Conservation (phyloP, 2,113 vertebrate genomes). For the Phalacrocorax aristotelis region DNA sequence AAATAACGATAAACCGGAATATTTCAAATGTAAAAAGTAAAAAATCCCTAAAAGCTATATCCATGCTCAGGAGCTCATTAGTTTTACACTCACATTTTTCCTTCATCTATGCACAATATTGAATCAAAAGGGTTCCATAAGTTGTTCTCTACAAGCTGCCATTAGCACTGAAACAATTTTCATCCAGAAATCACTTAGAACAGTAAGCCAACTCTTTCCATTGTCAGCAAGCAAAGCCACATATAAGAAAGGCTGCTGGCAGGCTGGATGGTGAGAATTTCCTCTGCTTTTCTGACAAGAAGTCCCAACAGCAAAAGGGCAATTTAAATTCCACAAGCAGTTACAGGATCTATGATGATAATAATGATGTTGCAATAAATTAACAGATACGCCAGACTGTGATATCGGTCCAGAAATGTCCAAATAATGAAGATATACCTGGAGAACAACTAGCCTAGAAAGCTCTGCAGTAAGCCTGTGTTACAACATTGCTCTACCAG, state of each 20-base stretch:
- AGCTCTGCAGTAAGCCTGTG: not conserved
- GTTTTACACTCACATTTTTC: not conserved
- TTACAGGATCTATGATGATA: not conserved
- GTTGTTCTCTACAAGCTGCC: not conserved
- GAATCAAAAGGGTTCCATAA: not conserved
- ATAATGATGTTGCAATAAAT: not conserved
- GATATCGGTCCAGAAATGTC: not conserved
- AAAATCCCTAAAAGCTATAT: not conserved
- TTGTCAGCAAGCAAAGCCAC: not conserved
- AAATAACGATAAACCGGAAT: not conserved
- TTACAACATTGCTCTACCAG: not conserved
- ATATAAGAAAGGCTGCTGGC: not conserved
- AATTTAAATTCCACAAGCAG: not conserved
- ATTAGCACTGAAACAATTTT: not conserved
- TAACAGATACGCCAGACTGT: not conserved
- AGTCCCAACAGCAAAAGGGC: not conserved
- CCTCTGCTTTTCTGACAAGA: not conserved
- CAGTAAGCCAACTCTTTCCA: not conserved
- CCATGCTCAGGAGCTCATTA: not conserved
- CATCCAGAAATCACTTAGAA: not conserved
- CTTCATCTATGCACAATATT: not conserved
- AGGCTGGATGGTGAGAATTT: not conserved
- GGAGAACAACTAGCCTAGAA: not conserved
- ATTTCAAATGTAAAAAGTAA: not conserved
- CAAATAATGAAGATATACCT: not conserved